These are phyloP conservation scores for Pholis gunnellus DNA, from an alignment of 2,113 vertebrate species.

Conservation along the genomic window DNA sequence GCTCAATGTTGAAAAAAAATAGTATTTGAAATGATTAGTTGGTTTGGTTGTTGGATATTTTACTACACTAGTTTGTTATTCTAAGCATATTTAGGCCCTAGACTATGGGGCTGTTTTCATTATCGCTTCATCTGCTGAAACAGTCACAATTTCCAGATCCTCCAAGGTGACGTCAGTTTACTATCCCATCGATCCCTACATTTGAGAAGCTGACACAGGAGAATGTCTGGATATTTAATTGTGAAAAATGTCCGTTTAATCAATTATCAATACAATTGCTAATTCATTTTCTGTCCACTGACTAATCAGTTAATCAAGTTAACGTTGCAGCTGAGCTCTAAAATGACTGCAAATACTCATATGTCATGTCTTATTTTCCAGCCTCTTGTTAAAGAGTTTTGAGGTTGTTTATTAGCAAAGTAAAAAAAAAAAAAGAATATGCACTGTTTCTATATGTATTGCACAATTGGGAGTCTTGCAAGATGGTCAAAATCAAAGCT, in stretches of 20 bases:
- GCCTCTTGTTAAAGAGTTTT: not conserved
- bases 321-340: not conserved
- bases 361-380: not conserved
- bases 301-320: not conserved
- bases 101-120: not conserved
- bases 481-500: not conserved
- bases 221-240: not conserved
- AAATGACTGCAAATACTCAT: not conserved
- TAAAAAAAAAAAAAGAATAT: not conserved
- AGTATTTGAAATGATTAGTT: not conserved
- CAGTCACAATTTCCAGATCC: not conserved
- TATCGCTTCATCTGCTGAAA: not conserved
- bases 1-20: not conserved
- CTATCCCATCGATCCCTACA: not conserved
- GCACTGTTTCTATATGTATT: not conserved
- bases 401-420: not conserved
- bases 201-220: not conserved
- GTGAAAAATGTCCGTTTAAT: not conserved
- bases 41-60: not conserved
- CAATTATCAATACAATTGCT: not conserved
- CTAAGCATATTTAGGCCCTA: not conserved
- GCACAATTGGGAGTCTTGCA: not conserved
- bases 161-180: not conserved
- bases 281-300: not conserved
- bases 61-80: not conserved